Evolutionary conservation across 2,888 invertebrate species (phyloP), one percentile per base, ranked within the genome.

Genomic region (Ormyrus nitidulus): DNA sequence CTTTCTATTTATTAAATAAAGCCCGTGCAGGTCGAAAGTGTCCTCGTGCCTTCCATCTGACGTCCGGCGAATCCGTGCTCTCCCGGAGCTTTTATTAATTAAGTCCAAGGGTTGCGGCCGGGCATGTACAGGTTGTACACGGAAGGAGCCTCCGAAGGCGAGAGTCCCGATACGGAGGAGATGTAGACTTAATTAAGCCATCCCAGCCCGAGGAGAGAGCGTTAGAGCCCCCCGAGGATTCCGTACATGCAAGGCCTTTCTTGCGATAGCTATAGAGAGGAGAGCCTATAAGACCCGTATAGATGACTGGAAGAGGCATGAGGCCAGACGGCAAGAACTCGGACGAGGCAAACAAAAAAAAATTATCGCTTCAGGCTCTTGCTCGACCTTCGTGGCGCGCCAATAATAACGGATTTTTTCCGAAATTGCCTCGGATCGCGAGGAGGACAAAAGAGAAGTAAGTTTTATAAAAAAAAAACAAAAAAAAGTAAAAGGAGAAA

Each of bases 161-260:
- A 19, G 19, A 19, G 19, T 48, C 62, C 19, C 78, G 78, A 79
- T 79, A 68, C 72, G 66, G 68, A 53, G 9, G 73, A 73, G 78
- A 79, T 79, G 19, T 19, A 73, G 78, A 73, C 78, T 73, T 79
- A 79, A 79, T 79, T 79, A 79, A 79, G 77, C 72, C 61, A 77
- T 75, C 75, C 64, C 71, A 70, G n/a, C 44, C 61, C 72, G 66
- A 64, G 51, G 13, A 19, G 19, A 19, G 44, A 19, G n/a, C 49
- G 13, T 11, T 10, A 65, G 58, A 53, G n/a, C 19, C 77, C 70
- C 69, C 71, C 58, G 71, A 65, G 77, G 65, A 77, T 65, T 66
- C 64, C 8, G 34, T 19, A 54, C 9, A 59, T 68, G 53, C 75
- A 13, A 48, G 19, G 66, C 10, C 51, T 62, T 77, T 65, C 71